Conservation (phyloP, 2,888 invertebrate species). For the Drosophila helvetica region DNA sequence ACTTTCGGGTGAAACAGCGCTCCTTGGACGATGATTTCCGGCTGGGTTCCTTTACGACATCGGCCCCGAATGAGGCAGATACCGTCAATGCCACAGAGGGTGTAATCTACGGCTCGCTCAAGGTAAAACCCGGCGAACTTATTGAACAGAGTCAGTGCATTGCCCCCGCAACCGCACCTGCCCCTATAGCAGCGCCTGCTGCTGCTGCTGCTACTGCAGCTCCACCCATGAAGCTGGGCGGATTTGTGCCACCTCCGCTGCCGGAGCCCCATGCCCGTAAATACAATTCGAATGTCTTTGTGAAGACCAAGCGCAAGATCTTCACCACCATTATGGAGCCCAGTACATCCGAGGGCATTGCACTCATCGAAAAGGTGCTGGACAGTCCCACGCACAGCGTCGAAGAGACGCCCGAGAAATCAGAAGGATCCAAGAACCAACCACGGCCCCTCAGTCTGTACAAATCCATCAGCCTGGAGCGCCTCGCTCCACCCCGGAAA, state of each 20-base stretch:
- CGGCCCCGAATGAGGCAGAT: conserved; percentile 28
- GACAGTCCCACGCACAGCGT: conserved; percentile 51
- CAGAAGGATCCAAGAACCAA: conserved; percentile 9
- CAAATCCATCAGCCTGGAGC: conserved; percentile 76
- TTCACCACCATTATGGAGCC: conserved; percentile 88
- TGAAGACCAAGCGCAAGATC: conserved; percentile 91
- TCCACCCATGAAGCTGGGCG: conserved; percentile 33
- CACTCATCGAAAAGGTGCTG: conserved; percentile 76
- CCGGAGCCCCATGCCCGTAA: conserved; percentile 57
- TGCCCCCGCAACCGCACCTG: conserved; percentile 5
- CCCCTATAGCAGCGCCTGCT: neutral
- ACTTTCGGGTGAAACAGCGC: conserved; percentile 81
- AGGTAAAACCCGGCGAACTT: conserved; percentile 81
- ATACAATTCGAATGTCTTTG: conserved; percentile 87
- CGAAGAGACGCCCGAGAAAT: conserved; percentile 25
- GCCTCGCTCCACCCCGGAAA: conserved; percentile 39
- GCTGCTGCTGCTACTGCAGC: too few species aligned
- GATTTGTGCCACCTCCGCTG: conserved; percentile 66
- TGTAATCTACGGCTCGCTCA: conserved; percentile 81
- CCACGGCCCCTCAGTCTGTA: conserved; percentile 54
- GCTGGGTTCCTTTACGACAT: conserved; percentile 37
- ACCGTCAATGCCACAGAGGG: conserved; percentile 14
- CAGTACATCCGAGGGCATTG: conserved; percentile 71
- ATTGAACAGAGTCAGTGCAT: conserved; percentile 74
- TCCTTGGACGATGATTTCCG: conserved; percentile 82